Base-by-base conservation (phyloP, 2,888 invertebrate species). In the Protula sp. region DNA sequence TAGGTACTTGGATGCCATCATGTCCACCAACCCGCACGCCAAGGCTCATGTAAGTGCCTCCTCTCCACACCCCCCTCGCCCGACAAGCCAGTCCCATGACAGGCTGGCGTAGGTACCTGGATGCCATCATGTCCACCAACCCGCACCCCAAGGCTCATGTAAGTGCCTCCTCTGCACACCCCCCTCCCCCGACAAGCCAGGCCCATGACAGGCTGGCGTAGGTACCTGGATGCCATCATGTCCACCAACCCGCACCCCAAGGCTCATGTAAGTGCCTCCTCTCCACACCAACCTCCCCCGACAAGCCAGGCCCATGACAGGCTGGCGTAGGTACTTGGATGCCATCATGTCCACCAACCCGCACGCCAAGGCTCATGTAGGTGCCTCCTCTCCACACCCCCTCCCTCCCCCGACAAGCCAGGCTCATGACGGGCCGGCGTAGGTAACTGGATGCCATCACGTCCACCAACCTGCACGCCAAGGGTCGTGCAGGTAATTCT, bases 271-370 rank as follows among this genome's bases (percentile, higher is more conserved):
- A 60, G 63, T 58, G 9, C 30, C n/a, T n/a, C n/a, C n/a, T n/a
- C n/a, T n/a, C n/a, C n/a, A n/a, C n/a, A n/a, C n/a, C n/a, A n/a
- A n/a, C n/a, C n/a, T n/a, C n/a, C n/a, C n/a, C n/a, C n/a, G n/a
- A n/a, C n/a, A 87, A 74, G 88, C 95, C 14, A 88, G 89, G 79
- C 97, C 97, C 0, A 82, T 97, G 27, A 85, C 86, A 61, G 89
- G 89, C 22, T 85, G 95, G 14, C 84, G 89, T 47, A 85, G 95
- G 72, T 88, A 88, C 75, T 83, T 97, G 61, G 88, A 89, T 0
- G 66, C 72, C 51, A 79, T 80, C 53, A 85, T 86, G 67, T 89
- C 93, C 51, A 87, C 85, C 51, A 88, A 89, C 73, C 81, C 81
- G 19, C 83, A 86, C 67, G 71, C 81, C 30, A 72, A 74, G 61